These are phyloP conservation scores for Sternotherus odoratus DNA, from an alignment of 2,797 vertebrate species.

Conservation along the genomic window DNA sequence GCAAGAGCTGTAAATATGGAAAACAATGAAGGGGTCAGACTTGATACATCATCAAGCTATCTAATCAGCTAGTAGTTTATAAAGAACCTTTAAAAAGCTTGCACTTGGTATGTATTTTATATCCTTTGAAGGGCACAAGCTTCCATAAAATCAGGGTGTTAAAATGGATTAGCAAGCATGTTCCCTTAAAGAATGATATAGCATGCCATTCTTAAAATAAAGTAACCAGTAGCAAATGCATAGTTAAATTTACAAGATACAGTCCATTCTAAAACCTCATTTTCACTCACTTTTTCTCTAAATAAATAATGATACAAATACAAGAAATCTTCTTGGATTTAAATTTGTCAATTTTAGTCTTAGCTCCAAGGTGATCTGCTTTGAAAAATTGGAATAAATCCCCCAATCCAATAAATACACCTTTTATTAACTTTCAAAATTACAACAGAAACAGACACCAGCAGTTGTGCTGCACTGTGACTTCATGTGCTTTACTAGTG, in stretches of 20 bases:
- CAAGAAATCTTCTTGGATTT: neutral
- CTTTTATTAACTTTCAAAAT: conserved; percentile 8
- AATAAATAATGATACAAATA: neutral
- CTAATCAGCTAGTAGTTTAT: neutral
- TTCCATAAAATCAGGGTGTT: neutral
- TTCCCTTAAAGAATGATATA: too few relatives aligned
- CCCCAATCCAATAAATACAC: conserved; percentile 6
- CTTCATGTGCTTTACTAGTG: neutral
- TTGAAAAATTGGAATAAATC: conserved; percentile 25
- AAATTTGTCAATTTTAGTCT: neutral
- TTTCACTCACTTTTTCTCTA: neutral
- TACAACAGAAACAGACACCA: conserved; percentile 8
- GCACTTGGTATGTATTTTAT: neutral
- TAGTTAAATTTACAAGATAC: conserved; percentile 8
- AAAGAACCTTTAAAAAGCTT: conserved; percentile 4
- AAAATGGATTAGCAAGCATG: too few relatives aligned
- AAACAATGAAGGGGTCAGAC: neutral
- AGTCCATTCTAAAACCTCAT: neutral
- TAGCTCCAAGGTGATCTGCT: conserved; percentile 37
- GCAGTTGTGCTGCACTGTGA: neutral
- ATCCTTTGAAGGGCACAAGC: neutral
- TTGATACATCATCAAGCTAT: neutral
- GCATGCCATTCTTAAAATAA: neutral
- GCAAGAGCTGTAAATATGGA: neutral
- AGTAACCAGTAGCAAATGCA: conserved; percentile 6